A percentile compares a stretch with the other conserved stretches of the same genome.
phyloP scores from a whole-genome alignment of 2,113 vertebrate genomes.

The Cyrtonyx montezumae region DNA sequence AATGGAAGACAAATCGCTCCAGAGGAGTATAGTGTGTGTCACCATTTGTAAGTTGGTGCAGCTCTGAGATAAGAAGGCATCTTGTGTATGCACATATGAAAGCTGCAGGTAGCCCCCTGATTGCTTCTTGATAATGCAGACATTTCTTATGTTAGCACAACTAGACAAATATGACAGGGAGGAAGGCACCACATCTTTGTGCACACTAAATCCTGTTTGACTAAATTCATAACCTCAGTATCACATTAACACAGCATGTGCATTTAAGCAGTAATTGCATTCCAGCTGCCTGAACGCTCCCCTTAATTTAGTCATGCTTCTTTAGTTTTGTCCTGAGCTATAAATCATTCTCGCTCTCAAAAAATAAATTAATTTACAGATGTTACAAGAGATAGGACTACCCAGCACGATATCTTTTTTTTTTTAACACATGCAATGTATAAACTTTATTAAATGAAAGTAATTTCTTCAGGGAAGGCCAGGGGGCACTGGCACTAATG shows the following conservation, averaged over 20 bases:
- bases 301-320: constrained; percentile 44
- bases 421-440: neutral
- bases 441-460: constrained; percentile 35
- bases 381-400: constrained; percentile 35
- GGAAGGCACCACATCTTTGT: neutral
- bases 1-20: neutral
- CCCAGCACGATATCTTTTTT: constrained; percentile 1
- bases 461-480: constrained; percentile 34
- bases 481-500: neutral
- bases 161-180: neutral
- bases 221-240: constrained; percentile 2
- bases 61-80: neutral
- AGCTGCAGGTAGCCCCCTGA: neutral
- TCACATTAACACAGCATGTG: neutral
- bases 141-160: neutral
- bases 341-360: constrained; percentile 38
- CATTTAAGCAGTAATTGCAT: neutral
- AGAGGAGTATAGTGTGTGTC: neutral
- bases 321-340: constrained; percentile 37
- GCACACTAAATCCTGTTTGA: neutral
- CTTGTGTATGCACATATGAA: accelerated
- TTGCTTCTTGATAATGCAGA: neutral
- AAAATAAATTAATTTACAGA: constrained; percentile 58
- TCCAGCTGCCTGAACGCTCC: constrained; percentile 10
- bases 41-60: accelerated